Base-by-base conservation (phyloP, 2,888 invertebrate genomes). In the Abrostola triplasia region DNA sequence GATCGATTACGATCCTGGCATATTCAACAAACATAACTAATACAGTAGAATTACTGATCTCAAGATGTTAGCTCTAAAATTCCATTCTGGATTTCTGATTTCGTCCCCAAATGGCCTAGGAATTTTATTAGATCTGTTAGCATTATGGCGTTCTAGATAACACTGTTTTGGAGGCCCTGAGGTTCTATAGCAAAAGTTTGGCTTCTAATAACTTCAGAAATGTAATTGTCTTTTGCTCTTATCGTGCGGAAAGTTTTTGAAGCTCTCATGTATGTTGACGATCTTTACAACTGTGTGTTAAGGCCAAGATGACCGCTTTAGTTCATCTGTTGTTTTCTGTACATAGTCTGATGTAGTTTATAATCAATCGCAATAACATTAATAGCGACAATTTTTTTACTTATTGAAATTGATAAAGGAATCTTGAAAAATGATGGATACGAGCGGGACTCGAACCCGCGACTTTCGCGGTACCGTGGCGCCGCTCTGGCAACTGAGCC, bases 211-310 rank as follows among this genome's bases (percentile, higher is more conserved):
- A 47, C 44, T 47, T 13, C 13, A 10, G 44, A 9, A 24, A 44
- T 44, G 44, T 47, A 47, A 47, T 47, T 47, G 44, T 24, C 44
- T 47, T 47, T 13, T 8, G 44, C 2, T 24, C 44, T 47, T 47
- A 47, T 47, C 44, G 13, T 6, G 0, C 13, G 44, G 41, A 41
- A 47, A 47, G 44, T 47, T 47, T 47, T 24, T 13, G 44, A 13
- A 47, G 24, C 10, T 13, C 13, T 47, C 44, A 9, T 47, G 44
- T 47, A n/a, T 41, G 44, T 47, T 47, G 24, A 24, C 8, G 9
- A 24, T 13, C 13, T 47, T 47, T 47, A 47, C 44, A 47, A n/a
- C 44, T 44, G 13, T 47, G 44, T 47, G 44, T 47, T 24, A 24
- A 24, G 13, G 13, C 24, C 44, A 9, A 13, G 12, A 24, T 12